Percentiles rank a stretch among this genome's conserved stretches.
Evolutionary conservation across 2,113 vertebrate genomes (phyloP).

Genomic region (Corydoras maculifer): DNA sequence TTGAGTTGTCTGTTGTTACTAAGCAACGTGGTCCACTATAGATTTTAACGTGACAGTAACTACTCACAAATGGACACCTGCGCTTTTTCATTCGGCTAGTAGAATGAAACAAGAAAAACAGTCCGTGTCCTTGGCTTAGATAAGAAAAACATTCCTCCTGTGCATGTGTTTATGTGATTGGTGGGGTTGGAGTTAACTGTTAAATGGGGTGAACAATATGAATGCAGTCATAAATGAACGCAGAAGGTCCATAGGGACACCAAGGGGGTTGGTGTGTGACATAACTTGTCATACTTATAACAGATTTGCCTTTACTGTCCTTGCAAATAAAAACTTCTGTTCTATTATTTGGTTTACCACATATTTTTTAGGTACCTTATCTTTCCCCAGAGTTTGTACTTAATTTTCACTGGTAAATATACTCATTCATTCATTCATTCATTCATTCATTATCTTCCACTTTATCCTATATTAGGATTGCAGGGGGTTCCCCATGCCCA

Average conservation of each 20-base stretch:
- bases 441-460: no score
- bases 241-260: not conserved
- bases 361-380: no score
- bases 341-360: no score
- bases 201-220: not conserved
- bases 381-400: no score
- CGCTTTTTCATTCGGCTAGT: conserved; percentile 3
- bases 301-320: no score
- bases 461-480: no score
- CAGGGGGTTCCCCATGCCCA: no score
- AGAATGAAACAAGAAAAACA: not conserved
- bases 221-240: not conserved
- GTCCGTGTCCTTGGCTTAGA: conserved; percentile 5
- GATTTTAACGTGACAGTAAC: conserved; percentile 5
- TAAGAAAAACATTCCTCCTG: not conserved
- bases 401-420: no score
- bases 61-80: not conserved
- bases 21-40: not conserved
- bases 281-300: no score
- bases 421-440: no score
- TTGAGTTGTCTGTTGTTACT: conserved; percentile 6
- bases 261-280: no score
- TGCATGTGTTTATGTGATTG: not conserved
- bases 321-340: no score
- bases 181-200: not conserved